Base-by-base conservation (phyloP, 2,888 invertebrate genomes). In the Apomyelois bistriatella region DNA sequence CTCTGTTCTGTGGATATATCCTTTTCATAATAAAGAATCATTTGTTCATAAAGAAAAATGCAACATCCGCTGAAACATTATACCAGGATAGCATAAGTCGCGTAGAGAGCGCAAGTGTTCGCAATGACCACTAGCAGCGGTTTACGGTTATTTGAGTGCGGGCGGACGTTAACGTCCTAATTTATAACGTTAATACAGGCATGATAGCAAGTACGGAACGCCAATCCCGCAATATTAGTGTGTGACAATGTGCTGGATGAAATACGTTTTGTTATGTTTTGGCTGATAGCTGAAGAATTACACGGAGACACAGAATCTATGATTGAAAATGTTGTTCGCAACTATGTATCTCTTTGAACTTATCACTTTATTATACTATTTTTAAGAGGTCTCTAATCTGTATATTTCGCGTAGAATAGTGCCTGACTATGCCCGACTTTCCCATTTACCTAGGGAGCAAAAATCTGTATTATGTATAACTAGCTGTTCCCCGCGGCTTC, bases 181-280 rank as follows among this genome's bases (percentile, higher is more conserved):
- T 89, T 89, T 89, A 89, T 88, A 87, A 86, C 86, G 77, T 85
- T 88, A 87, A 88, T 88, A 87, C 82, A 69, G 63, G 72, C 72
- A 79, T 82, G 81, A 85, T 81, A 74, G 80, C 76, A 62, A 32
- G 32, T 32, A 63, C 58, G 62, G 62, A 60, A 67, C 32, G 32
- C 28, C 60, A 60, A 58, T 65, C 58, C 64, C 58, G 57, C 57
- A 62, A 72, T 70, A 72, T 74, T 72, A 70, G 61, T 57, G 51
- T 52, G 53, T 54, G 58, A 58, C 61, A 61, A 56, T 58, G 54
- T 53, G 43, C 56, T 51, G 43, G 51, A 32, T 35, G n/a, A 52
- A 37, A 22, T 13, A 40, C 17, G 13, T 48, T 35, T 41, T 50
- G 49, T 50, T 53, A 53, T 49, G 52, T 46, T 49, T 50, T 32